Conservation (phyloP, 2,797 vertebrate species). For the Spatula clypeata region DNA sequence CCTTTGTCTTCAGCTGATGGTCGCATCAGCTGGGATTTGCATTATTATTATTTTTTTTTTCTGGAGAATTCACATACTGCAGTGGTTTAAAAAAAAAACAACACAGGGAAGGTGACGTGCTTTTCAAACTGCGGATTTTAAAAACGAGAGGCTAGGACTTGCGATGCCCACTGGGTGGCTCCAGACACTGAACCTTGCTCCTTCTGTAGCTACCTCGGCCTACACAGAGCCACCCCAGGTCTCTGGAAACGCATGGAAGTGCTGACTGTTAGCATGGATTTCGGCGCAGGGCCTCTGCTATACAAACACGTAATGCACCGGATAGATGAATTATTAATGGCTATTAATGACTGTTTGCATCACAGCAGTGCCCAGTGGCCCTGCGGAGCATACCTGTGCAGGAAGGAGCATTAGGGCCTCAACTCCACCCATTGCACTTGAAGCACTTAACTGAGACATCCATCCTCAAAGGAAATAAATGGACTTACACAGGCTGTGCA, state of each 20-base stretch:
- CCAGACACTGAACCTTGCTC: neutral
- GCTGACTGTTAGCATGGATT: neutral
- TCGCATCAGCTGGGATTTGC: neutral
- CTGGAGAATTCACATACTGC: neutral
- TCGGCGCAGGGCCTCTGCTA: neutral
- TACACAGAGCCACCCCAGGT: neutral
- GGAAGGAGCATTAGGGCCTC: neutral
- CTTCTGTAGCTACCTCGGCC: neutral
- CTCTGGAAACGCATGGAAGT: neutral
- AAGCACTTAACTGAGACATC: neutral
- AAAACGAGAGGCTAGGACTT: neutral
- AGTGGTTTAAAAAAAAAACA: neutral
- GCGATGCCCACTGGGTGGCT: constrained; percentile 37
- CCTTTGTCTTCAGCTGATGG: neutral
- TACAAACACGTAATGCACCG: neutral
- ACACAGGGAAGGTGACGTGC: neutral
- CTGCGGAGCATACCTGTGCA: neutral
- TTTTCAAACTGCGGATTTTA: neutral
- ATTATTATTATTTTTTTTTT: neutral
- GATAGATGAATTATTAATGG: neutral
- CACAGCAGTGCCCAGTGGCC: accelerated
- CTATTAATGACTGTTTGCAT: neutral
- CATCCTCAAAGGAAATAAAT: neutral
- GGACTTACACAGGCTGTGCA: neutral
- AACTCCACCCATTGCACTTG: neutral